Evolutionary conservation across 2,797 vertebrate genomes (phyloP), one percentile per base, ranked within the genome.

Genomic region (Neomorphus geoffroyi): DNA sequence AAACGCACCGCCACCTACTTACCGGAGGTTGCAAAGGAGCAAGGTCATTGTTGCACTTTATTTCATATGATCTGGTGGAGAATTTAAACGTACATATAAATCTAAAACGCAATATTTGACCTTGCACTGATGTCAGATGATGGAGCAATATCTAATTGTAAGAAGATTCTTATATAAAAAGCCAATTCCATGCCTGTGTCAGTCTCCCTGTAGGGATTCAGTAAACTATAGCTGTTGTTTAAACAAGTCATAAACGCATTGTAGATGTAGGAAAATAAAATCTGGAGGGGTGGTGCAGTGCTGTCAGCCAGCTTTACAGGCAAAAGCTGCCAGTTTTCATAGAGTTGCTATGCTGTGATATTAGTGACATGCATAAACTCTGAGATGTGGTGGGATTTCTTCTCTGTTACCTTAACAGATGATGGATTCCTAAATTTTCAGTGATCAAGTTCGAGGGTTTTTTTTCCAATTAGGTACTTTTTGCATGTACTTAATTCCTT

Each of bases 1-100:
- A 99, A 99, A 98, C 99, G 99, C 98, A 99, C 99, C 96, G 99
- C 99, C 98, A 99, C 99, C 98, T 99, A 99, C 98, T 98, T 99
- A 97, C 99, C 99, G 95, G 99, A 99, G 98, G 99, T 99, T 98
- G 99, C 99, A 96, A 99, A 99, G 98, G 99, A 99, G 98, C 99
- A 99, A 99, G 99, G 99, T 99, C 97, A 98, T 98, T 98, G 97
- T 96, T 96, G 97, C 93, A 92, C 96, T 98, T 98, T 97, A 97
- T 98, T 98, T 98, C 97, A 83, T 98, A 96, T 96, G 96, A 92
- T 97, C 97, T 98, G 96, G 96, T 97, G 96, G 97, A 97, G 95
- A 96, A 95, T 97, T 97, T 97, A 96, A 97, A 92, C 94, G 69
- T 96, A 62, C 95, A n/a, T 83, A 45, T 72, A 95, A 95, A 94